A percentile compares a stretch with the other conserved stretches of the same genome.
Conservation (phyloP, 2,888 invertebrate genomes). For the Amblyjoppa proteus region DNA sequence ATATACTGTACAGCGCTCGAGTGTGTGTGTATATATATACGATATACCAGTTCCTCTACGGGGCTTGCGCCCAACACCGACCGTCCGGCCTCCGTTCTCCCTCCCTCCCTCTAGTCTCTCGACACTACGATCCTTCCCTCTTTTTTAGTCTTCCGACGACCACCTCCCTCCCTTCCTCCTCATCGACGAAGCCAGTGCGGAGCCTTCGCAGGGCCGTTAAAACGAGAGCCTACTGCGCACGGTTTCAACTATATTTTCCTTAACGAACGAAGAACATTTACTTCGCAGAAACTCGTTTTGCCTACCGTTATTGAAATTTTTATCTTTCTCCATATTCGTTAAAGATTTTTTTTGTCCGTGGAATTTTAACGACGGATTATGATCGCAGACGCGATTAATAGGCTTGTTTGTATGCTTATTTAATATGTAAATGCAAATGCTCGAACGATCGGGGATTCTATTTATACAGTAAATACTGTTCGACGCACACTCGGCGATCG, state of each 20-base stretch:
- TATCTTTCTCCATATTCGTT: neutral
- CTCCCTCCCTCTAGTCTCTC: constrained; percentile 39
- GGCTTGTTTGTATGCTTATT: neutral
- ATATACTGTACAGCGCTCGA: constrained; percentile 6
- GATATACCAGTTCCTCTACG: constrained; percentile 61
- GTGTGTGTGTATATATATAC: neutral
- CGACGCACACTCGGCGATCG: neutral
- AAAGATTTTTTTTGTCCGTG: neutral
- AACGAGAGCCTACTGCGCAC: neutral
- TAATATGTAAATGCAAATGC: neutral
- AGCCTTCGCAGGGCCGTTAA: constrained; percentile 60
- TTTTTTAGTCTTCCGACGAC: constrained; percentile 43
- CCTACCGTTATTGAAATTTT: neutral
- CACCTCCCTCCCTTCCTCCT: constrained; percentile 23
- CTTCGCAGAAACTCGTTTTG: constrained; percentile 8
- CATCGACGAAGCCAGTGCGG: constrained; percentile 40
- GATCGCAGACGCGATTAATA: neutral
- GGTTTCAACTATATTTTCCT: neutral
- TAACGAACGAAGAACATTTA: neutral
- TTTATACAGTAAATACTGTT: neutral
- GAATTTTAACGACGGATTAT: neutral
- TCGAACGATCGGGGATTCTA: neutral
- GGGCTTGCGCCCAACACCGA: constrained; percentile 61
- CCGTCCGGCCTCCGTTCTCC: constrained; percentile 35
- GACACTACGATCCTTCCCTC: constrained; percentile 46